Conservation (phyloP, 2,888 invertebrate genomes). For the Diaperis boleti region DNA sequence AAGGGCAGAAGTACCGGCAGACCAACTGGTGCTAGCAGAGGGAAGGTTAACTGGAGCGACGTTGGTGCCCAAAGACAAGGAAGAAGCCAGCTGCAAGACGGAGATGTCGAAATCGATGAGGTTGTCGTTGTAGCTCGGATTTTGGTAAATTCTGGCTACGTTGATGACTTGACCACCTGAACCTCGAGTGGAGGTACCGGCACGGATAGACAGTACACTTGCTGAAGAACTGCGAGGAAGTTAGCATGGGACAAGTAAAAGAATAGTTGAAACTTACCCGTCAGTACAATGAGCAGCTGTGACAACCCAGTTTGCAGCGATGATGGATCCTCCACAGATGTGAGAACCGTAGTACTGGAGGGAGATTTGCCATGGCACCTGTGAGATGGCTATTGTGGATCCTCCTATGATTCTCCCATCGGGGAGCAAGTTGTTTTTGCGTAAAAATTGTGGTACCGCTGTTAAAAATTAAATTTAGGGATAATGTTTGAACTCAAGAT, state of each 20-base stretch:
- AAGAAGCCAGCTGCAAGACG: conserved; percentile 40
- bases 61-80: conserved; percentile 5
- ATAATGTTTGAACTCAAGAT: not conserved
- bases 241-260: not conserved
- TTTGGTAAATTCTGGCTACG: conserved; percentile 36
- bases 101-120: conserved; percentile 46
- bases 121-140: conserved; percentile 35
- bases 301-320: conserved; percentile 66
- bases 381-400: conserved; percentile 65
- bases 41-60: conserved; percentile 22
- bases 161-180: conserved; percentile 37
- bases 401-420: conserved; percentile 63
- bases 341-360: conserved; percentile 66
- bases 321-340: conserved; percentile 68
- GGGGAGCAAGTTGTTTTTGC: conserved; percentile 18
- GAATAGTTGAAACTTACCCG: conserved; percentile 47
- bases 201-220: conserved; percentile 26
- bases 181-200: conserved; percentile 34
- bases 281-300: conserved; percentile 68
- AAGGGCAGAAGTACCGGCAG: conserved; percentile 12
- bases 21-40: not conserved
- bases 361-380: conserved; percentile 69
- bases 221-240: not conserved
- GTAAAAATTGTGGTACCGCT: conserved; percentile 20
- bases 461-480: not conserved